phyloP scores from a whole-genome alignment of 2,888 invertebrate species.

The Calliphora vomitoria region DNA sequence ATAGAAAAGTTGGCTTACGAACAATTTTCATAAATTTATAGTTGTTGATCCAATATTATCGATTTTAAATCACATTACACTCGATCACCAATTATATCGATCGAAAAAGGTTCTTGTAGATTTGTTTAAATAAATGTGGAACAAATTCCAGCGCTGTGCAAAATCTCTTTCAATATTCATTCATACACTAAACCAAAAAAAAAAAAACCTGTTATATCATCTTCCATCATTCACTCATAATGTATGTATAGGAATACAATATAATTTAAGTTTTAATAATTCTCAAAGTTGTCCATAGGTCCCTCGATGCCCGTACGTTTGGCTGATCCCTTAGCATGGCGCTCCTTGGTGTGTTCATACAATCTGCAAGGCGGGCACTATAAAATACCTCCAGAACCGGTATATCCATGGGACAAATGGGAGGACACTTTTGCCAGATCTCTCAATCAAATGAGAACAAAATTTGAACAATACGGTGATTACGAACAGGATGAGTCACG shows the following conservation, averaged over 20 bases:
- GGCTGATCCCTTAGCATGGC: slow-evolving; percentile 80
- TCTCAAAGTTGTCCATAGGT: slow-evolving; percentile 76
- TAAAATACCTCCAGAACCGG: slow-evolving; percentile 78
- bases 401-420: slow-evolving; percentile 83
- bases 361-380: slow-evolving; percentile 80
- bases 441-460: slow-evolving; percentile 70
- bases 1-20: too few relatives aligned
- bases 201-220: too few relatives aligned
- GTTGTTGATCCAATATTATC: too few relatives aligned
- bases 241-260: neutral
- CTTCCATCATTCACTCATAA: neutral
- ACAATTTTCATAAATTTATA: too few relatives aligned
- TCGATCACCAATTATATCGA: too few relatives aligned
- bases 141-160: too few relatives aligned
- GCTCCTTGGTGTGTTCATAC: slow-evolving; percentile 78
- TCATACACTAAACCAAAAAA: too few relatives aligned
- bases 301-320: slow-evolving; percentile 78
- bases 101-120: too few relatives aligned
- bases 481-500: slow-evolving; percentile 80
- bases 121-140: too few relatives aligned
- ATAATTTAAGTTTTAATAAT: neutral
- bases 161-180: too few relatives aligned
- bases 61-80: too few relatives aligned
- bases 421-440: slow-evolving; percentile 79
- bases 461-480: slow-evolving; percentile 74